phyloP scores from a whole-genome alignment of 2,888 invertebrate species.

The Ormyrus pomaceus region DNA sequence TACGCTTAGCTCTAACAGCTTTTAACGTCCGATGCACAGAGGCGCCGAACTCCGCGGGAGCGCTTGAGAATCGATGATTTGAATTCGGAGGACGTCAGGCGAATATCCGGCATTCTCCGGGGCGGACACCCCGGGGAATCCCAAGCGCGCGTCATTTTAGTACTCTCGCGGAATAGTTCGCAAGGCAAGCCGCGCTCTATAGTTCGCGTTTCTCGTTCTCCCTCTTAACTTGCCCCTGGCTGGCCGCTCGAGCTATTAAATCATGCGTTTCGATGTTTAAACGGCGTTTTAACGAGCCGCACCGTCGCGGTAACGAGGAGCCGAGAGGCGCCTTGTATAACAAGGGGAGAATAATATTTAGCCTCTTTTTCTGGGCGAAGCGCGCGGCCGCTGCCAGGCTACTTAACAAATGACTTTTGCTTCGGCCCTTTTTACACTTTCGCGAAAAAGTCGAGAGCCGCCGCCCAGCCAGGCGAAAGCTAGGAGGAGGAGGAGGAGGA shows the following conservation, averaged over 20 bases:
- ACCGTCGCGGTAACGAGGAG: not conserved
- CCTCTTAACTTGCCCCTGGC: no score
- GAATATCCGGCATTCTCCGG: constrained; percentile 18
- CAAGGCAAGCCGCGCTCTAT: not conserved
- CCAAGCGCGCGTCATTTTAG: constrained; percentile 17
- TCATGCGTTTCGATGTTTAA: not conserved
- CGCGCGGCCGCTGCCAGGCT: not conserved
- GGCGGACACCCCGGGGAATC: constrained; percentile 1
- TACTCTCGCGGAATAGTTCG: constrained; percentile 24
- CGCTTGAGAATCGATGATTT: constrained; percentile 9
- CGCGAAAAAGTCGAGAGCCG: constrained; percentile 22
- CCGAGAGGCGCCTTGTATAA: constrained; percentile 16
- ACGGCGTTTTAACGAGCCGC: not conserved
- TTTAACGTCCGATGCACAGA: not conserved
- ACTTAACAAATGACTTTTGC: constrained; percentile 54
- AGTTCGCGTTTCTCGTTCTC: not conserved
- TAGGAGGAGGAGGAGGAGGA: not conserved
- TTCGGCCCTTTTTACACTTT: constrained; percentile 46
- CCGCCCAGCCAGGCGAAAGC: not conserved
- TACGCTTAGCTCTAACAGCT: not conserved
- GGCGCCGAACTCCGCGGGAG: not conserved
- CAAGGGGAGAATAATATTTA: not conserved
- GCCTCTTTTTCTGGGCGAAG: constrained; percentile 21
- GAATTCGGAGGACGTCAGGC: constrained; percentile 7
- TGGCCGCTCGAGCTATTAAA: not conserved